Percentiles rank a stretch among this genome's conserved stretches.
These are phyloP conservation scores for Dendrolimus pini DNA, from an alignment of 2,888 invertebrate species.

Conservation along the genomic window DNA sequence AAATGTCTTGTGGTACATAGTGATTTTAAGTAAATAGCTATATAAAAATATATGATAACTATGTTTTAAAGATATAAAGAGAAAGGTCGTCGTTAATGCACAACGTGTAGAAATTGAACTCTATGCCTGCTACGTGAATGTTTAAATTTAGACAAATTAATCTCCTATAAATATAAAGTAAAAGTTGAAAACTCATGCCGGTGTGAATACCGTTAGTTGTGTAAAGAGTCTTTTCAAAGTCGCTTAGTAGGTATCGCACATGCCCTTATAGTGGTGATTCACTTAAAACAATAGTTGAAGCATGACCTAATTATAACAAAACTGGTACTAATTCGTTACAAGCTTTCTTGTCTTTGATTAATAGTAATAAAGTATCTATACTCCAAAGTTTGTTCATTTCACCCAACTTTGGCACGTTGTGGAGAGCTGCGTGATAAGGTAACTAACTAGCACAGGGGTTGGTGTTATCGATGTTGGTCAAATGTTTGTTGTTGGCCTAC, in stretches of 20 bases:
- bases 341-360: slow-evolving; percentile 63
- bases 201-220: slow-evolving; percentile 55
- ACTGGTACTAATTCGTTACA: slow-evolving; percentile 38
- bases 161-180: not conserved
- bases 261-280: slow-evolving; percentile 43
- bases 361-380: slow-evolving; percentile 75
- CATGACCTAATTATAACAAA: slow-evolving; percentile 43
- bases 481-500: slow-evolving; percentile 39
- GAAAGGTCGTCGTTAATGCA: slow-evolving; percentile 49
- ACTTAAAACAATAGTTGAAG: slow-evolving; percentile 39
- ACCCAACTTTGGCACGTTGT: slow-evolving; percentile 58
- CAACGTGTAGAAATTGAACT: slow-evolving; percentile 59
- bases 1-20: slow-evolving; percentile 38
- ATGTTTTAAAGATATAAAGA: slow-evolving; percentile 26
- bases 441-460: slow-evolving; percentile 51
- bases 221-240: slow-evolving; percentile 16
- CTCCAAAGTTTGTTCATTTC: slow-evolving; percentile 74
- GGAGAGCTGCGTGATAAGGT: slow-evolving; percentile 68
- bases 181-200: slow-evolving; percentile 43
- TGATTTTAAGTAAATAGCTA: slow-evolving; percentile 30
- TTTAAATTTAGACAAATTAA: slow-evolving; percentile 40
- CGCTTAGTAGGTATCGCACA: slow-evolving; percentile 59
- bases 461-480: slow-evolving; percentile 52
- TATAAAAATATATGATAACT: slow-evolving; percentile 28
- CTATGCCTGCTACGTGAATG: slow-evolving; percentile 60